Evolutionary conservation across 2,888 invertebrate species (phyloP), one percentile per base, ranked within the genome.

Genomic region (Oligia latruncula): DNA sequence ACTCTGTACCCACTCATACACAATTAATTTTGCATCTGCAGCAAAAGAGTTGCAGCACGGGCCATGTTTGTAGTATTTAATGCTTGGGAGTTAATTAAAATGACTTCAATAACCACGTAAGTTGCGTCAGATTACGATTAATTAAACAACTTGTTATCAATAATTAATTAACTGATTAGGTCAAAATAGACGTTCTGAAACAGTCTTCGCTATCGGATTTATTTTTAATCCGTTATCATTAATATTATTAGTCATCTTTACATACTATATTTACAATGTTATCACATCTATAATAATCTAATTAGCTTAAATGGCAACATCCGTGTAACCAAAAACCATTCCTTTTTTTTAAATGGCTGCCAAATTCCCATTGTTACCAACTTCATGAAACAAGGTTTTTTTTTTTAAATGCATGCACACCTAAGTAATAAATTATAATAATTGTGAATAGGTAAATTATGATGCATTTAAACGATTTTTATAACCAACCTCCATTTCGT

Each of bases 381-480:
- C 35, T 72, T 74, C 46, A n/a, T 13, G 17, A 43, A 75, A 74
- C 23, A 43, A 68, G 65, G 43, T 40, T n/a, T 6, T 66, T 75
- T 75, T 83, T 71, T 52, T 11, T 62, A 76, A 78, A 67, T 76
- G 60, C 62, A 65, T 77, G 49, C 78, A 73, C 72, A 68, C 20
- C 13, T 66, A 73, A 80, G 76, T 81, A 71, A 77, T 82, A 74
- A 74, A 78, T 77, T 74, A 74, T 73, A 64, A 60, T 60, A 81
- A 67, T 60, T 43, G 80, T 40, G 55, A 80, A 68, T 71, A 29
- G 29, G 29, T 29, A 40, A 46, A 46, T 46, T 52, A 77, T 67
- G 35, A 43, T 81, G 70, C 71, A 81, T 81, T 82, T 74, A 70
- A 84, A 84, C 83, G 78, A 72, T 84, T 80, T 77, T 78, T 40